phyloP scores from a whole-genome alignment of 2,888 invertebrate genomes.

The Sepioteuthis lessoniana region DNA sequence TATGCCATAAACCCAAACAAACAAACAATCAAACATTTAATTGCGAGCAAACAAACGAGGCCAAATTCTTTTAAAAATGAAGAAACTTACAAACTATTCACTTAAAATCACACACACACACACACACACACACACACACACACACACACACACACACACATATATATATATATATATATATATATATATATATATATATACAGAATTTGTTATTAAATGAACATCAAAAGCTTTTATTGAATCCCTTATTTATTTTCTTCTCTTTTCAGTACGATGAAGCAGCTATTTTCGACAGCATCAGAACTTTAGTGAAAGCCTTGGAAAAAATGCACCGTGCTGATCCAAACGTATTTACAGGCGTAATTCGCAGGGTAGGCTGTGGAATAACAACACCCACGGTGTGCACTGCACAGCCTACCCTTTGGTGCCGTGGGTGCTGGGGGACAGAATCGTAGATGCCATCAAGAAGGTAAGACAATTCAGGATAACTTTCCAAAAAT shows the following conservation, averaged over 20 bases:
- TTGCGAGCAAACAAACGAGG: too few species aligned
- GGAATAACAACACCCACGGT: constrained; percentile 55
- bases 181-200: too few species aligned
- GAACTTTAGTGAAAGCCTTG: constrained; percentile 59
- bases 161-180: too few species aligned
- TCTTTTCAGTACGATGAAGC: constrained; percentile 64
- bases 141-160: too few species aligned
- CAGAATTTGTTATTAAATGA: too few species aligned
- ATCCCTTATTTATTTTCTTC: not conserved
- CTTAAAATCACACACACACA: too few species aligned
- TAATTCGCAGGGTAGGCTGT: constrained; percentile 53
- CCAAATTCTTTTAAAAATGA: too few species aligned
- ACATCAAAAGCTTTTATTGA: not conserved
- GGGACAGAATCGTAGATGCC: constrained; percentile 55
- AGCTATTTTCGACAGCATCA: constrained; percentile 64
- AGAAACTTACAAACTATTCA: too few species aligned
- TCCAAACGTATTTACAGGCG: constrained; percentile 48
- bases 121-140: too few species aligned
- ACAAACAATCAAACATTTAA: too few species aligned
- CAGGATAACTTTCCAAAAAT: not conserved
- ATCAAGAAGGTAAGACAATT: constrained; percentile 55
- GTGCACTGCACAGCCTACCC: constrained; percentile 57
- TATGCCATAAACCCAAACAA: too few species aligned
- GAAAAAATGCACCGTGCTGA: constrained; percentile 51
- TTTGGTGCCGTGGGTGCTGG: constrained; percentile 58